These are phyloP conservation scores for Apis laboriosa DNA, from an alignment of 1,140 invertebrate genomes.

Conservation along the genomic window DNA sequence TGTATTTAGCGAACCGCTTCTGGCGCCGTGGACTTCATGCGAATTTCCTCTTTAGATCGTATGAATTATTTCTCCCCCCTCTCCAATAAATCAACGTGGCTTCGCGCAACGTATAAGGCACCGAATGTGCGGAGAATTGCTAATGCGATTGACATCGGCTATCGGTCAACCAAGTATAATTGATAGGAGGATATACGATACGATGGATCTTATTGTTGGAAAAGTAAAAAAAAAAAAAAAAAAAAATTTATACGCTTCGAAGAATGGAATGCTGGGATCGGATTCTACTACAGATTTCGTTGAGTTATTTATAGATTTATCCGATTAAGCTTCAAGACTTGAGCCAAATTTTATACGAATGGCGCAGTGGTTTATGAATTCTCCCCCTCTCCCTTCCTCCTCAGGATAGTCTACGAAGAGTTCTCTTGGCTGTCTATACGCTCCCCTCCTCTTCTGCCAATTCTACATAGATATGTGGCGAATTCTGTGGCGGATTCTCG, in stretches of 20 bases:
- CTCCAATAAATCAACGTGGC: not conserved
- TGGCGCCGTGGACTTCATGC: not conserved
- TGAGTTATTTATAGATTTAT: not conserved
- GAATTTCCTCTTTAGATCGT: conserved; percentile 11
- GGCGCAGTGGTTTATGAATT: not conserved
- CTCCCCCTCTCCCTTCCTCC: not conserved
- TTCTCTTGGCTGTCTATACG: not conserved
- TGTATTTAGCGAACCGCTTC: conserved; percentile 36
- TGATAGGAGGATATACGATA: not conserved
- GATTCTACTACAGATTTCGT: not conserved
- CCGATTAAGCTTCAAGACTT: not conserved
- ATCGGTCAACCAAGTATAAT: not conserved
- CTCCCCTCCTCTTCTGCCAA: not conserved
- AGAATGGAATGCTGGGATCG: too few species aligned
- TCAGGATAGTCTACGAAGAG: not conserved
- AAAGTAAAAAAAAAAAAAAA: not conserved
- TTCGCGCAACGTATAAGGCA: not conserved
- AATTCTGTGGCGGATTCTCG: not conserved
- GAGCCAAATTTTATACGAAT: conserved; percentile 1
- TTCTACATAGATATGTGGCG: not conserved
- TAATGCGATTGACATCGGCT: too few species aligned
- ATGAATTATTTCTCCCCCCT: not conserved
- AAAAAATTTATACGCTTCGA: too few species aligned
- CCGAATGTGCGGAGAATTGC: not conserved
- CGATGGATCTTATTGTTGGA: not conserved